A percentile compares a stretch with the other conserved stretches of the same genome.
Evolutionary conservation across 1,140 invertebrate genomes (phyloP).

Genomic region (Drosophila sulfurigaster): DNA sequence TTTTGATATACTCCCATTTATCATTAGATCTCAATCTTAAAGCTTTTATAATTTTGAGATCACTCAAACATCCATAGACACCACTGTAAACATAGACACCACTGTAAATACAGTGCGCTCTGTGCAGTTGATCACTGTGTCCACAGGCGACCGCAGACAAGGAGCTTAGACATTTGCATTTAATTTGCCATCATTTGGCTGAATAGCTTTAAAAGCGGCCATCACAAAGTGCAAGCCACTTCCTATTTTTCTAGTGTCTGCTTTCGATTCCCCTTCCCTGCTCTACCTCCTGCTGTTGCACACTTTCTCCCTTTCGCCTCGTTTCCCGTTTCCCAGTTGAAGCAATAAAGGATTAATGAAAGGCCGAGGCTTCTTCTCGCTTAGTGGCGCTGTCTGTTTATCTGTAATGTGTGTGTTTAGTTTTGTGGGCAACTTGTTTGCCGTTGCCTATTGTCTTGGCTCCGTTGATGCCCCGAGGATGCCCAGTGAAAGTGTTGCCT

Average conservation of each 20-base stretch:
- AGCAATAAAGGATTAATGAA: conserved; percentile 67
- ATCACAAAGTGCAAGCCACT: conserved; percentile 11
- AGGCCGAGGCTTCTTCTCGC: conserved; percentile 19
- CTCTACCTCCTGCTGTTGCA: not conserved
- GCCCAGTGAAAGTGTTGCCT: conserved; percentile 69
- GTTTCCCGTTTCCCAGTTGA: not conserved
- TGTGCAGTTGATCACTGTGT: not conserved
- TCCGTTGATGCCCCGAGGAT: conserved; percentile 9
- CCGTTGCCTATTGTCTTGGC: conserved; percentile 25
- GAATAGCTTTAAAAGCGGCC: not conserved
- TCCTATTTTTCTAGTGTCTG: conserved; percentile 6
- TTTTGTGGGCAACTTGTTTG: conserved; percentile 50
- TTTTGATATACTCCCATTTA: too few species aligned
- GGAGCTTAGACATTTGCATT: conserved; percentile 12
- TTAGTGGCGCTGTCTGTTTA: conserved; percentile 19
- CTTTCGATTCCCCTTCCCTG: not conserved
- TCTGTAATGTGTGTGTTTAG: conserved; percentile 20
- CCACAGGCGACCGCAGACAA: not conserved
- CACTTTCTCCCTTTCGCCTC: not conserved
- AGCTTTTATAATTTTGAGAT: too few species aligned
- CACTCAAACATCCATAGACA: not conserved
- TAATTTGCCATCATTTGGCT: conserved; percentile 10
- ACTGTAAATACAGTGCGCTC: not conserved
- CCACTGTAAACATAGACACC: not conserved
- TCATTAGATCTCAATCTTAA: too few species aligned